Evolutionary conservation across 2,888 invertebrate species (phyloP).

Genomic region (Therioaphis trifolii): DNA sequence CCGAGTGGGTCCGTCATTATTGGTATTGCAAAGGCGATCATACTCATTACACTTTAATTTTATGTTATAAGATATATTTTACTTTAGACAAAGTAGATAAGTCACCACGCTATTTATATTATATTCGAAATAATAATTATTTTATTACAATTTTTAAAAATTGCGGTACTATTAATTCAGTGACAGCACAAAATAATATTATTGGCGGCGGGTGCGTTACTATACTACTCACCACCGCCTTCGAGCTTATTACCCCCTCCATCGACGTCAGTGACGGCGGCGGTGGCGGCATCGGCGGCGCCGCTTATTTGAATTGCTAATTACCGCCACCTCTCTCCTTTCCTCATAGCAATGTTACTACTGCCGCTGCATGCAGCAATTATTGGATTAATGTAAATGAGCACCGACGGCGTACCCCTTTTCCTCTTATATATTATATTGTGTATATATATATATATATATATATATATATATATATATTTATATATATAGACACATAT

Average conservation of each 20-base stretch:
- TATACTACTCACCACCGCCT: conserved; percentile 41
- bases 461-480: conserved; percentile 9
- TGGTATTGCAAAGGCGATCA: conserved; percentile 13
- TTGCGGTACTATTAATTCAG: conserved; percentile 34
- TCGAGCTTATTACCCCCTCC: conserved; percentile 54
- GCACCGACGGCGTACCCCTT: conserved; percentile 67
- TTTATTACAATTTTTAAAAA: not conserved
- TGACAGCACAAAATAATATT: conserved; percentile 48
- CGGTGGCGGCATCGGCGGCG: conserved; percentile 38
- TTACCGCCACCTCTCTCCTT: conserved; percentile 57
- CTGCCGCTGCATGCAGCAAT: conserved; percentile 72
- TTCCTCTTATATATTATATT: conserved; percentile 37
- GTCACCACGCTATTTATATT: not conserved
- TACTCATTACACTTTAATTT: not conserved
- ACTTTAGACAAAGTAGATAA: not conserved
- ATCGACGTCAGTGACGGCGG: not conserved
- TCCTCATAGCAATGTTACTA: conserved; percentile 49
- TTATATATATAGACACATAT: not conserved
- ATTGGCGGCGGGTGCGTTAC: conserved; percentile 44
- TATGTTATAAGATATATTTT: not conserved
- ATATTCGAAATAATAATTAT: not conserved
- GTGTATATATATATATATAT: conserved; percentile 37
- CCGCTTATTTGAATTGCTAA: conserved; percentile 61
- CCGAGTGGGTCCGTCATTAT: not conserved
- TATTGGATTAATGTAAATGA: conserved; percentile 94